These are phyloP conservation scores for Drosophila anomelani DNA, from an alignment of 2,888 invertebrate genomes.

Conservation along the genomic window DNA sequence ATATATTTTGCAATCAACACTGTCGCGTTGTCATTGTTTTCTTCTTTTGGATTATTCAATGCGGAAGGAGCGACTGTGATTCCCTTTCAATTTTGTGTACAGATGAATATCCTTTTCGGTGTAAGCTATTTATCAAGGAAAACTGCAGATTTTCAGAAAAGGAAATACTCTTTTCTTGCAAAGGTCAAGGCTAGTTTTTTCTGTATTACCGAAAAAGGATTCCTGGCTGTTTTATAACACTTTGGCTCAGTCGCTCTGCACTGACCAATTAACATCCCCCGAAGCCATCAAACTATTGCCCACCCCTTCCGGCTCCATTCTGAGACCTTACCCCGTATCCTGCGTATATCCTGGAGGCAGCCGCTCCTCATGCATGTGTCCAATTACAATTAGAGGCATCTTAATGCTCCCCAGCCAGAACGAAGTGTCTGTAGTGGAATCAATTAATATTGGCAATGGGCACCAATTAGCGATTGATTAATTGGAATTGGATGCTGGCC, in stretches of 20 bases:
- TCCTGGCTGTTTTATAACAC: no score
- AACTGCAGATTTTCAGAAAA: not conserved
- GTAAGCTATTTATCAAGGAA: not conserved
- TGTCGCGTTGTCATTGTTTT: slow-evolving; percentile 8
- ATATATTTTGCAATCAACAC: slow-evolving; percentile 22
- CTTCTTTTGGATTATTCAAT: slow-evolving; percentile 21
- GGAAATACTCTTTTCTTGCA: not conserved
- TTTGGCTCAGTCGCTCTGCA: not conserved
- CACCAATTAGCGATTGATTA: slow-evolving; percentile 58
- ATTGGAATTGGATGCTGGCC: slow-evolving; percentile 38
- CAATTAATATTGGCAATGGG: slow-evolving; percentile 60
- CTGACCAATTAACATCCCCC: not conserved
- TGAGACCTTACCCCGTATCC: not conserved
- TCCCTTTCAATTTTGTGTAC: not conserved
- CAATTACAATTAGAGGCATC: slow-evolving; percentile 54
- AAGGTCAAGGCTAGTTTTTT: not conserved
- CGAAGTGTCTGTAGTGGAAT: slow-evolving; percentile 43
- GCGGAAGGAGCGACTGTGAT: not conserved
- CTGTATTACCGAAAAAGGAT: no score
- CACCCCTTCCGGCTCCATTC: not conserved
- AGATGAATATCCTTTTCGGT: not conserved
- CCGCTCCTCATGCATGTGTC: slow-evolving; percentile 28
- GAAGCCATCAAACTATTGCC: slow-evolving; percentile 24
- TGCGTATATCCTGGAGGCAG: not conserved
- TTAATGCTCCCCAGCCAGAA: slow-evolving; percentile 36